Evolutionary conservation across 2,888 invertebrate genomes (phyloP).

Genomic region (Nomada fabriciana): DNA sequence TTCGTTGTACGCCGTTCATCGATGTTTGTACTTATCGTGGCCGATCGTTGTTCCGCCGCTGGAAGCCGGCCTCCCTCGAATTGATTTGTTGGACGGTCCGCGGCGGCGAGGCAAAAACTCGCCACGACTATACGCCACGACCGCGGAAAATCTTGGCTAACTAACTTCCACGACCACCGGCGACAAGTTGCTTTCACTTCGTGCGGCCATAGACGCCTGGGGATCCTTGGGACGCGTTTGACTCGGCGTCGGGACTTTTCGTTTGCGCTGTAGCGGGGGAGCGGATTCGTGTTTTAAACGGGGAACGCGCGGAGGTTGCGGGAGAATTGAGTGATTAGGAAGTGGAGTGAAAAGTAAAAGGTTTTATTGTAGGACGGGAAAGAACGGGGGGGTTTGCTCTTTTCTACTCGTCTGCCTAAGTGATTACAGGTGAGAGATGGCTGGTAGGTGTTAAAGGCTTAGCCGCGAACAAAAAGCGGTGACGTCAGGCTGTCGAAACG

Average conservation of each 20-base stretch:
- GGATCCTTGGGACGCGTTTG: background rate
- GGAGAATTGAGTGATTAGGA: background rate
- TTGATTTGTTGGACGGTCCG: conserved; percentile 54
- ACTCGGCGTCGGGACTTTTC: background rate
- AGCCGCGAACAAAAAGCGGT: conserved; percentile 16
- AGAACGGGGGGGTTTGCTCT: conserved; percentile 14
- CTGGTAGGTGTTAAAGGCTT: conserved; percentile 31
- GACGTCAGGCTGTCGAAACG: conserved; percentile 5
- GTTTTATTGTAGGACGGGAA: background rate
- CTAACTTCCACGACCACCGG: conserved; percentile 40
- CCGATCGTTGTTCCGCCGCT: conserved; percentile 57
- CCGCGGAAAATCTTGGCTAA: conserved; percentile 52
- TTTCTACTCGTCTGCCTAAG: conserved; percentile 23
- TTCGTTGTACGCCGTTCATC: conserved; percentile 52
- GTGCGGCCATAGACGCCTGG: background rate
- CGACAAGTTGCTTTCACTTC: conserved; percentile 49
- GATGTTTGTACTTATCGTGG: conserved; percentile 56
- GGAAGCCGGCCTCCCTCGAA: conserved; percentile 43
- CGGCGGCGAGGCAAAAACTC: conserved; percentile 39
- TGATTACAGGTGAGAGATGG: conserved; percentile 34
- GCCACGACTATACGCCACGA: conserved; percentile 5
- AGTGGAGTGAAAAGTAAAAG: background rate
- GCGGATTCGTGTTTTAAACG: too few relatives aligned
- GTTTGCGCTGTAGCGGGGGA: background rate
- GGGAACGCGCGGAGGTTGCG: too few relatives aligned